These are phyloP conservation scores for Colostygia pectinataria DNA, from an alignment of 2,888 invertebrate genomes.

Conservation along the genomic window DNA sequence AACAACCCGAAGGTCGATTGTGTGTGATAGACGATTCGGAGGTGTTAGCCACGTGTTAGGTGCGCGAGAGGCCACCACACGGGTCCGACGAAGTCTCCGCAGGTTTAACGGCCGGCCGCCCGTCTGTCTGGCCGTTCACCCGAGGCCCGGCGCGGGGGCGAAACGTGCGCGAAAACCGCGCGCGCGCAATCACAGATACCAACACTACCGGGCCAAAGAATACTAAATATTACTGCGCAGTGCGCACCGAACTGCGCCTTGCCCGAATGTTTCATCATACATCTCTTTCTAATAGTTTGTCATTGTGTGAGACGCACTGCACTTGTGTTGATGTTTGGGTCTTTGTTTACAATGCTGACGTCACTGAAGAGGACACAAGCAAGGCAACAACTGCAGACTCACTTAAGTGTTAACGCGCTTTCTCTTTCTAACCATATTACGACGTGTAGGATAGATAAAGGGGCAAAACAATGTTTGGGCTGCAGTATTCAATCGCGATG, in stretches of 20 bases:
- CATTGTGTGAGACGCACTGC: constrained; percentile 11
- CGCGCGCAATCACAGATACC: constrained; percentile 61
- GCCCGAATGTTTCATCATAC: constrained; percentile 16
- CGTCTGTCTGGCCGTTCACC: constrained; percentile 82
- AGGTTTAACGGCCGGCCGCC: constrained; percentile 81
- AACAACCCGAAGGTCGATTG: constrained; percentile 22
- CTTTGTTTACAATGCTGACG: constrained; percentile 11
- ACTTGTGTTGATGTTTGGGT: not conserved
- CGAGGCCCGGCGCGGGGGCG: constrained; percentile 76
- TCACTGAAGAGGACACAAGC: not conserved
- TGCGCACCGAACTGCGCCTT: constrained; percentile 2
- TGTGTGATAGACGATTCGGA: constrained; percentile 33
- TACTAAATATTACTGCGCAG: constrained; percentile 3
- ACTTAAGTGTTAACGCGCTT: not conserved
- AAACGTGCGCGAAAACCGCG: constrained; percentile 76
- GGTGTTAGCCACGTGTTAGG: constrained; percentile 38
- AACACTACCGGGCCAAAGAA: constrained; percentile 8
- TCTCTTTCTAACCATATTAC: not conserved
- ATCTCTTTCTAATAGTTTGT: constrained; percentile 11
- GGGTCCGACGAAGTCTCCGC: constrained; percentile 61
- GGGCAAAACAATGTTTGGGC: not conserved
- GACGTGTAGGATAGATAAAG: not conserved
- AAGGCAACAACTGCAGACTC: not conserved
- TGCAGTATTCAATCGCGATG: constrained; percentile 1
- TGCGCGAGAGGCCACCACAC: constrained; percentile 60